These are phyloP conservation scores for Acanthosoma haemorrhoidale DNA, from an alignment of 2,888 invertebrate species.

Conservation along the genomic window DNA sequence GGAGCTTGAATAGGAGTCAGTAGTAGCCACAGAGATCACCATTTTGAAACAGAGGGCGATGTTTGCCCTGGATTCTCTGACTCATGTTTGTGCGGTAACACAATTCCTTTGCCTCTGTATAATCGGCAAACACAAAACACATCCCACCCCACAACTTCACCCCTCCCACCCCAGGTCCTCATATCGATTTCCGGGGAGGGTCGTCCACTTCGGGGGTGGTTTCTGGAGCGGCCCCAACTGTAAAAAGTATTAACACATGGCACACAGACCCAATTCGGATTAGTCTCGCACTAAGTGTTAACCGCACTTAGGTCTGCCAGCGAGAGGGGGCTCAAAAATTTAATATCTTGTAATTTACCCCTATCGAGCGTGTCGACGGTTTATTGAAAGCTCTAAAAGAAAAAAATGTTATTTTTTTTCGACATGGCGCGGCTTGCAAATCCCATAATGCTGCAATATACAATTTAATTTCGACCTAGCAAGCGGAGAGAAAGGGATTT, in stretches of 20 bases:
- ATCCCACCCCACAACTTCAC: not conserved
- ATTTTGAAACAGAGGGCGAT: conserved; percentile 20
- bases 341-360: conserved; percentile 25
- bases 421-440: not conserved
- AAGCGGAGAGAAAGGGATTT: not conserved
- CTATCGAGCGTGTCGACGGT: not conserved
- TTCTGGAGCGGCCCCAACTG: conserved; percentile 1
- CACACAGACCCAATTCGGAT: conserved; percentile 38
- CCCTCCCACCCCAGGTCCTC: conserved; percentile 5
- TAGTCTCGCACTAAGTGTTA: conserved; percentile 4
- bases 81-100: conserved; percentile 26
- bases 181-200: conserved; percentile 20
- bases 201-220: not conserved
- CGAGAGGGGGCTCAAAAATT: conserved; percentile 14
- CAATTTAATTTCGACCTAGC: not conserved
- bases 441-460: not conserved
- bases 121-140: conserved; percentile 15
- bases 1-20: too few relatives aligned
- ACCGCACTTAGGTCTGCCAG: not conserved
- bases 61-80: conserved; percentile 10
- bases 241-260: conserved; percentile 33
- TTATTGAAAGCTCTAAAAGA: not conserved
- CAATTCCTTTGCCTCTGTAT: conserved; percentile 16
- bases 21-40: too few relatives aligned
- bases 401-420: not conserved